Evolutionary conservation across 2,797 vertebrate species (phyloP).

Genomic region (Hylomyscus alleni): DNA sequence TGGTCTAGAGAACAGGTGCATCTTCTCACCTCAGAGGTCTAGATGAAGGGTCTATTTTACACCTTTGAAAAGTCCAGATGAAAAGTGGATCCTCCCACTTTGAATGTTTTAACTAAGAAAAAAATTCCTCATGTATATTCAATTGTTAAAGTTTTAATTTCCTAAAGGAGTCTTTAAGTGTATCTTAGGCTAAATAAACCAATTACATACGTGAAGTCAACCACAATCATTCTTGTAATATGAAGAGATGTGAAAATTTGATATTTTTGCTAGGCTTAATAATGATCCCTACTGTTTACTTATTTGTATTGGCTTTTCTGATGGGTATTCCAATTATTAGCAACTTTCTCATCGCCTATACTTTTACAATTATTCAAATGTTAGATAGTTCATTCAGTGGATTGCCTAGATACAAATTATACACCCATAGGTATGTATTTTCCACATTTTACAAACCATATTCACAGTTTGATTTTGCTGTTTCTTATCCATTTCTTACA

Average conservation of each 20-base stretch:
- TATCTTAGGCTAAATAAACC: not conserved
- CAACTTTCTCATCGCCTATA: not conserved
- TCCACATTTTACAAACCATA: not conserved
- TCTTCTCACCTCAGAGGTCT: not conserved
- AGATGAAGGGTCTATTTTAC: no score
- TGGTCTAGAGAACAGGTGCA: not conserved
- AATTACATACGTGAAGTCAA: not conserved
- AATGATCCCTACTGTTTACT: not conserved
- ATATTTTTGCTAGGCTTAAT: not conserved
- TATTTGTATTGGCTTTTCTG: not conserved
- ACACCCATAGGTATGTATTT: not conserved
- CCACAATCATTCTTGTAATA: not conserved
- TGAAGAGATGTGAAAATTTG: not conserved
- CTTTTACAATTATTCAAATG: constrained; percentile 12
- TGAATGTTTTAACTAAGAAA: not conserved
- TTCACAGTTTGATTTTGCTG: not conserved
- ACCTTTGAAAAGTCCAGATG: not conserved
- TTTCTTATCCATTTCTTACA: not conserved
- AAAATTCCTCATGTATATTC: not conserved
- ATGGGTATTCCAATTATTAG: not conserved
- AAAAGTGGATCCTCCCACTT: not conserved
- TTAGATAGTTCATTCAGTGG: not conserved
- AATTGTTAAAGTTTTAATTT: not conserved
- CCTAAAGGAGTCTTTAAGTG: not conserved
- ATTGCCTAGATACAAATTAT: not conserved